phyloP scores from a whole-genome alignment of 2,888 invertebrate species.

The Tachina grossa region DNA sequence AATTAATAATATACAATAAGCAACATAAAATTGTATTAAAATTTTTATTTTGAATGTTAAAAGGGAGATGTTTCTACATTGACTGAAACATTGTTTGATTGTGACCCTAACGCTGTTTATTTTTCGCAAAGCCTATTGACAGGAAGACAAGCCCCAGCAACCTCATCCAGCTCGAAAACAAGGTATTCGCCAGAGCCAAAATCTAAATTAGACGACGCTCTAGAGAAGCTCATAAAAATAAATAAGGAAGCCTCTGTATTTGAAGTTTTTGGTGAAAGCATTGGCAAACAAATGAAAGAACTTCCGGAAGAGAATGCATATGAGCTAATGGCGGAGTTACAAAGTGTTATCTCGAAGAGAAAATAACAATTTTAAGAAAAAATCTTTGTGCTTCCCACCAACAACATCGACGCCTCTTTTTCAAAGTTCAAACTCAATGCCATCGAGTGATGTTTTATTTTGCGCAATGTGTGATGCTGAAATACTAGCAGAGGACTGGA shows the following conservation, averaged over 20 bases:
- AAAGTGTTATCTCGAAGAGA: background rate
- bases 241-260: background rate
- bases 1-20: no score
- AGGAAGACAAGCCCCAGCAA: background rate
- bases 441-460: background rate
- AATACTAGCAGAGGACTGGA: no score
- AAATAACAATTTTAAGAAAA: no score
- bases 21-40: no score
- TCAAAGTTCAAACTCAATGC: background rate
- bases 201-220: background rate
- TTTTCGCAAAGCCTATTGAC: background rate
- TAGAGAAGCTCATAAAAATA: background rate
- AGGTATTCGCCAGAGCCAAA: background rate
- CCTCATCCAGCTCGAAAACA: background rate
- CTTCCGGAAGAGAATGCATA: background rate
- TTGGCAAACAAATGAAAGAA: background rate
- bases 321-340: background rate
- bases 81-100: background rate
- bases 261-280: background rate
- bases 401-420: no score
- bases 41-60: background rate
- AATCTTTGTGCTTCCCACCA: no score
- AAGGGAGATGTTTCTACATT: background rate
- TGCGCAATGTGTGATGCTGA: background rate
- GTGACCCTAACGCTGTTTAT: background rate